Evolutionary conservation across 2,888 invertebrate species (phyloP), one percentile per base, ranked within the genome.

Genomic region (Athripsodes cinereus): DNA sequence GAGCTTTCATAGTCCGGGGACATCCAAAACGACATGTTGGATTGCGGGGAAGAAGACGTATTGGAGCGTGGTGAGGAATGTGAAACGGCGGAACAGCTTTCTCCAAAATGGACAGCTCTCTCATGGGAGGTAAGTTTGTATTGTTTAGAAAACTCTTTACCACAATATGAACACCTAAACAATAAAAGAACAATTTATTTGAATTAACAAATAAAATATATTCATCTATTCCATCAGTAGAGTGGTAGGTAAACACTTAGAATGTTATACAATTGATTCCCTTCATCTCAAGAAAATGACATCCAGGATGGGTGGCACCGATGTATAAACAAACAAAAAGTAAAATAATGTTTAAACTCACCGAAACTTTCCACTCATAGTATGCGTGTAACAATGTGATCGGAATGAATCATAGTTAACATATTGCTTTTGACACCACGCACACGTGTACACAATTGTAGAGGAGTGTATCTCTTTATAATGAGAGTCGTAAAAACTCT

Each of bases 341-440:
- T 19, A 11, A 20, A 11, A 47, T n/a, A 11, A 47, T 19, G 16
- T 16, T n/a, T 6, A 22, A n/a, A 56, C 55, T 51, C 40, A 56
- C 55, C 19, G 16, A 8, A 56, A 51, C 22, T 49, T 35, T 19
- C 51, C 51, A 2, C 19, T 40, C 19, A 50, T 50, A 46, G 44
- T 40, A 51, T 56, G 55, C 1, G 50, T 35, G 21, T 51, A 51
- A 13, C 44, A 22, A 13, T 56, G 50, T 2, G 20, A 6, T 26
- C 50, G 2, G 21, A 50, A 50, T 2, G 18, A 22, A 3, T 21
- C 22, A 22, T 13, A 50, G 2, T 50, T 26, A 16, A 3, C 13
- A 16, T 20, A 50, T 2, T n/a, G 2, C 26, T 22, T 50, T 2
- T 8, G 22, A 16, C 50, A 50, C 22, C 18, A 26, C 2, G 50